These are phyloP conservation scores for Acipenser oxyrinchus DNA, from an alignment of 2,797 vertebrate species.

Conservation along the genomic window DNA sequence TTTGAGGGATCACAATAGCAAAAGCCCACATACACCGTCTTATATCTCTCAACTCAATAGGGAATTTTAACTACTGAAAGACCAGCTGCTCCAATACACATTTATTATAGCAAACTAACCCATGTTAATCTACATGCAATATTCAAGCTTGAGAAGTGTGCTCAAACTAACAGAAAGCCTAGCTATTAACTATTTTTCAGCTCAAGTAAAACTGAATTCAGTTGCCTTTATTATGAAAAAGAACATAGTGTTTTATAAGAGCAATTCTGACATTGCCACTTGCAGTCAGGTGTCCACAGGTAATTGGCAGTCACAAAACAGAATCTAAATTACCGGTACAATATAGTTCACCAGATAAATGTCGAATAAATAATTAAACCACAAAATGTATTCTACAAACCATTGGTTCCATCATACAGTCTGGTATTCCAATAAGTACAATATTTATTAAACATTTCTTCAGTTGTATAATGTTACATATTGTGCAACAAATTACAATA, in stretches of 20 bases:
- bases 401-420: slow-evolving; percentile 75
- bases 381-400: slow-evolving; percentile 58
- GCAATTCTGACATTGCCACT: slow-evolving; percentile 37
- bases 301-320: slow-evolving; percentile 40
- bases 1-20: slow-evolving; percentile 2
- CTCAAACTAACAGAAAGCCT: slow-evolving; percentile 21
- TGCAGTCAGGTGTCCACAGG: slow-evolving; percentile 40
- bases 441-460: slow-evolving; percentile 98
- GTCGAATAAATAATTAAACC: slow-evolving; percentile 53
- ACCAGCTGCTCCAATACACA: not conserved
- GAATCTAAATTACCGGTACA: slow-evolving; percentile 40
- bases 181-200: slow-evolving; percentile 23
- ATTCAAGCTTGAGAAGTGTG: not conserved
- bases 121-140: slow-evolving; percentile 17
- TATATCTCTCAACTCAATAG: not conserved
- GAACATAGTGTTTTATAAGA: slow-evolving; percentile 50
- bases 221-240: slow-evolving; percentile 60
- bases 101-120: slow-evolving; percentile 4
- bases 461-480: slow-evolving; percentile 85
- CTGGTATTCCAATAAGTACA: slow-evolving; percentile 85
- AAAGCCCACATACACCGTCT: not conserved
- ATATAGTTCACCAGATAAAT: slow-evolving; percentile 36
- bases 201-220: slow-evolving; percentile 47
- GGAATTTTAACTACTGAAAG: not conserved
- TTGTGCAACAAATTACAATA: slow-evolving; percentile 93